Percentiles rank a stretch among this genome's conserved stretches.
Conservation (phyloP, 2,797 vertebrate genomes). For the Lycodopsis pacificus region DNA sequence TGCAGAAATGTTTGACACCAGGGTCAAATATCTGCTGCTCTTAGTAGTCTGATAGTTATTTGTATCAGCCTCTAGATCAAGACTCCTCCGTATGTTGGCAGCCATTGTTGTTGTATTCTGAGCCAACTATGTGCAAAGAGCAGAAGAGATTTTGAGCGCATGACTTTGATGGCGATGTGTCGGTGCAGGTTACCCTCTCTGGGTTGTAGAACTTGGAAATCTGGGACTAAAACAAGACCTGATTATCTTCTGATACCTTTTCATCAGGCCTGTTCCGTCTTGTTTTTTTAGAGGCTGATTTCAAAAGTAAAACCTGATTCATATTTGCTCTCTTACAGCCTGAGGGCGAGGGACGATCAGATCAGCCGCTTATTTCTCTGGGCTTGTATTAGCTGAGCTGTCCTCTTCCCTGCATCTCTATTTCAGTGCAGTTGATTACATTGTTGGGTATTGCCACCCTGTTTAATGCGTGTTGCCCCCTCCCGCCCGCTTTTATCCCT, state of each 20-base stretch:
- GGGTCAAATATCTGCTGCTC: not conserved
- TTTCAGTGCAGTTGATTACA: slow-evolving; percentile 70
- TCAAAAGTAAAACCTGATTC: slow-evolving; percentile 37
- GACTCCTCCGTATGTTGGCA: not conserved
- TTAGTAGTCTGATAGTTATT: not conserved
- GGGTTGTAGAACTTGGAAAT: not conserved
- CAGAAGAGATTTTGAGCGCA: not conserved
- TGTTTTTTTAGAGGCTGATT: slow-evolving; percentile 53
- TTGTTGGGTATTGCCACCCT: slow-evolving; percentile 59
- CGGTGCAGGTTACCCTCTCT: not conserved
- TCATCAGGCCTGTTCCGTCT: slow-evolving; percentile 62
- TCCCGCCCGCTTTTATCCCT: slow-evolving; percentile 20
- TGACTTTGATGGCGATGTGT: not conserved
- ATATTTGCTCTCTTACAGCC: slow-evolving; percentile 35
- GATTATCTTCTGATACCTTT: slow-evolving; percentile 28
- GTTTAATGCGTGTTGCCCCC: slow-evolving; percentile 31
- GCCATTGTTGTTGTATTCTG: not conserved
- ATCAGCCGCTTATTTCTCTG: slow-evolving; percentile 51
- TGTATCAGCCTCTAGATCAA: not conserved
- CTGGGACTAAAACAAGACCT: slow-evolving; percentile 5
- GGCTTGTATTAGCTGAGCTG: slow-evolving; percentile 53
- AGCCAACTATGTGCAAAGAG: not conserved
- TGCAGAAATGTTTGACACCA: not conserved
- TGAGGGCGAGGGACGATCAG: slow-evolving; percentile 51
- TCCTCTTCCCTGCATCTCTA: slow-evolving; percentile 45